Conservation (phyloP, 2,888 invertebrate genomes). For the Drosophila subquinaria region DNA sequence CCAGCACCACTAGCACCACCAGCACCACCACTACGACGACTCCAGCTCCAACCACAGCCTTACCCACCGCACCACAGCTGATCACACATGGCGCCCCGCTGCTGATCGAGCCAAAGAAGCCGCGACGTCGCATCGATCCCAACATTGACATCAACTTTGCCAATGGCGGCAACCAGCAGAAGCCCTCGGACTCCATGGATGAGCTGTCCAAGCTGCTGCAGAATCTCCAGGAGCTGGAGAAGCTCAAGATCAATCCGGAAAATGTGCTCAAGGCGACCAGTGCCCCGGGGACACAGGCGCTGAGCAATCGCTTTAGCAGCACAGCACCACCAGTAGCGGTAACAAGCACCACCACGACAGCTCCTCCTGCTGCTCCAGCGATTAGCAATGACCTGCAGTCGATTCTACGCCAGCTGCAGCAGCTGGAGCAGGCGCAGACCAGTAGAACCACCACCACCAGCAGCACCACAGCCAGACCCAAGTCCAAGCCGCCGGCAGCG, state of each 20-base stretch:
- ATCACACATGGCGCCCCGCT: constrained; percentile 80
- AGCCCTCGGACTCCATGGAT: constrained; percentile 51
- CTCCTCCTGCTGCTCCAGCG: constrained; percentile 23
- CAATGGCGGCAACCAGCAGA: constrained; percentile 73
- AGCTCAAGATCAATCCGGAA: constrained; percentile 79
- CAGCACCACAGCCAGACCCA: constrained; percentile 26
- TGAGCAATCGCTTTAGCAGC: constrained; percentile 71
- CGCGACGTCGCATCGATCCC: constrained; percentile 81
- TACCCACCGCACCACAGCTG: constrained; percentile 56
- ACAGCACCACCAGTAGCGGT: constrained; percentile 23
- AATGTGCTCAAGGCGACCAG: constrained; percentile 67
- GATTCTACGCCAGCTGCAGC: constrained; percentile 73
- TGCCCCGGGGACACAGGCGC: constrained; percentile 25
- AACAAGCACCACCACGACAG: constrained; percentile 21
- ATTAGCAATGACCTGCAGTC: constrained; percentile 64
- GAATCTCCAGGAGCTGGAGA: constrained; percentile 85
- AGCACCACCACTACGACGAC: constrained; percentile 52
- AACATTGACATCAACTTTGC: constrained; percentile 81
- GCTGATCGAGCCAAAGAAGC: constrained; percentile 81
- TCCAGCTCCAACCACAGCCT: constrained; percentile 54
- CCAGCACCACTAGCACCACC: constrained; percentile 47
- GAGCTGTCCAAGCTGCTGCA: constrained; percentile 86
- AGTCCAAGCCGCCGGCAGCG: background rate
- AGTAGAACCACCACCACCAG: constrained; percentile 31
- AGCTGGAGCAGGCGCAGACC: constrained; percentile 67